Conservation (phyloP, 92 coral and sea anemone genomes). For the Umimayanthus chanpuru region DNA sequence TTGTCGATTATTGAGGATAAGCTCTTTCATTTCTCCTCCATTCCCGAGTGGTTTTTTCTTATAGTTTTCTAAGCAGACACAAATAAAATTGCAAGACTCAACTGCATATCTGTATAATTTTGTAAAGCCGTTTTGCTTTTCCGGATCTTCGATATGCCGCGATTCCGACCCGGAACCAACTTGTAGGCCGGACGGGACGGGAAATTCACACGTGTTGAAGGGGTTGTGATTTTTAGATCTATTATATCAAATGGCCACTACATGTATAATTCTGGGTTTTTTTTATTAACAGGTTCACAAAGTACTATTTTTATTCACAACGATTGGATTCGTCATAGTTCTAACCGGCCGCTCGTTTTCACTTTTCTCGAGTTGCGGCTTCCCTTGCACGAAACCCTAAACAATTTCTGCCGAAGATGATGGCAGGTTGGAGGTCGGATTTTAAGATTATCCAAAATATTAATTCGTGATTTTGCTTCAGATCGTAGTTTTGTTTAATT, state of each 20-base stretch:
- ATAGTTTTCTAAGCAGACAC: background rate
- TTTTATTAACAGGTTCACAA: background rate
- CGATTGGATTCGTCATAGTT: background rate
- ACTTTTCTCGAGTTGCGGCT: background rate
- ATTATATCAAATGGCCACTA: background rate
- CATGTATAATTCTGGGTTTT: background rate
- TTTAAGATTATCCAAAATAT: background rate
- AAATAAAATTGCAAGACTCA: background rate
- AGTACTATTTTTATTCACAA: slow-evolving; percentile 1
- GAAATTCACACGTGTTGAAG: slow-evolving; percentile 24
- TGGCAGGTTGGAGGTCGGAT: background rate
- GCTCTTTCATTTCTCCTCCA: background rate
- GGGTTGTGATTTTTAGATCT: slow-evolving; percentile 33
- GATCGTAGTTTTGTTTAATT: background rate
- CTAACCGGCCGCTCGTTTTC: background rate
- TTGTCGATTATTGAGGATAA: background rate
- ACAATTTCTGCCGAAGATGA: background rate
- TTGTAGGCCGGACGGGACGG: background rate
- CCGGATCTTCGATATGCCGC: background rate
- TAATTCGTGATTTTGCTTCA: background rate
- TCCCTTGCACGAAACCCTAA: background rate
- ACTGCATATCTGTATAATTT: background rate
- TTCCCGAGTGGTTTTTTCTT: background rate
- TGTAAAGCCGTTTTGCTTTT: background rate
- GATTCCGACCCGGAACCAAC: background rate